Base-by-base conservation (phyloP, 2,797 vertebrate species). In the Pampus argenteus region DNA sequence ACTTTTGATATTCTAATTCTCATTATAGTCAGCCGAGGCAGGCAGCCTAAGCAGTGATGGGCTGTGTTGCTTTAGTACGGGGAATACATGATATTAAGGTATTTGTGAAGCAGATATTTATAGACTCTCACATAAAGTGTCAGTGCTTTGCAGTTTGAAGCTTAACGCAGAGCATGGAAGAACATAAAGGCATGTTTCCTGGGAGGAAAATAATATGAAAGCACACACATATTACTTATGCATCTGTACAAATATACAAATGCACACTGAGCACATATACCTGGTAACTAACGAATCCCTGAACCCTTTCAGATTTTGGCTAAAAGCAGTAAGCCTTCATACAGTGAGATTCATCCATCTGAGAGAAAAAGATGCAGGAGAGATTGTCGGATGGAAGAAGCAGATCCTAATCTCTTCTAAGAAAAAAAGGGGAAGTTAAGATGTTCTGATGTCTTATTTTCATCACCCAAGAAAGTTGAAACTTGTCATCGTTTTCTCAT, bases 1-100 rank as follows among this genome's bases (percentile, higher is more conserved):
- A 75, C 78, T 78, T 82, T 74, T 56, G 76, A 79, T 71, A 81
- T 75, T 83, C 47, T 81, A 87, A 88, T 86, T 60, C 80, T 64
- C 63, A 28, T 18, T 48, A 88, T 86, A 58, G 78, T 64, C 60
- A 28, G 20, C 50, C 42, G 22, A 58, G 66, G 69, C 45, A 20
- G 40, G 40, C 40, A 18, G 40, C 40, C 50, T 72, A 49, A 81
- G 74, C 34, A 29, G 60, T 8, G 54, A 64, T 20, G 59, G 55
- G 67, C 71, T 26, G 22, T 38, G 13, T 65, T 51, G 60, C 68
- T 75, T 74, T 23, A 47, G 64, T 52, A 44, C 23, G 29, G 23
- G 10, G 20, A 48, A 70, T 40, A 28, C 49, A 17, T 69, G 15
- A 57, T 44, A 34, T 57, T 76, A 56, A 71, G 57, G 55, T 36